These are phyloP conservation scores for Hucho hucho DNA, from an alignment of 2,113 vertebrate genomes.

Conservation along the genomic window DNA sequence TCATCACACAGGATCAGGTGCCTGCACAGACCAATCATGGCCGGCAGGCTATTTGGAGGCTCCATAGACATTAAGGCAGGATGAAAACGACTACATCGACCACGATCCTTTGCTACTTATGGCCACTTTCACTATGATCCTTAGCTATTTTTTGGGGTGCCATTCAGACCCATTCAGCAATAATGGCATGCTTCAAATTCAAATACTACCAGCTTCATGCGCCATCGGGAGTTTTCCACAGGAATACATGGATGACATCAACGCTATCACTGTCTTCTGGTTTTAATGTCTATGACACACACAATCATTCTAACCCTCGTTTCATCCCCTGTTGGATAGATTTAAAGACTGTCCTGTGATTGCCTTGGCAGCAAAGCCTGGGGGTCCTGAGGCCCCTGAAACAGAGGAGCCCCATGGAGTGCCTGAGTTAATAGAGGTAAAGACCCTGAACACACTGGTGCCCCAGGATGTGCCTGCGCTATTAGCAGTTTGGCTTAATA, in stretches of 20 bases:
- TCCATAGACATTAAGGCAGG: too few species aligned
- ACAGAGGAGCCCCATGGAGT: constrained; percentile 85
- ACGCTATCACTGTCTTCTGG: constrained; percentile 73
- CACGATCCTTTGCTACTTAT: too few species aligned
- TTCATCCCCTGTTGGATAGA: constrained; percentile 67
- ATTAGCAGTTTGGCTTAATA: neutral
- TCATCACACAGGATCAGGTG: too few species aligned
- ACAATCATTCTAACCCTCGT: neutral
- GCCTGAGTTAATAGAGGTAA: constrained; percentile 91
- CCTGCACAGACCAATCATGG: too few species aligned
- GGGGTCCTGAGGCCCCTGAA: constrained; percentile 90
- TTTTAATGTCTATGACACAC: constrained; percentile 84
- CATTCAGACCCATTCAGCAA: too few species aligned
- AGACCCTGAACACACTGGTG: constrained; percentile 57
- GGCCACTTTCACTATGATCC: too few species aligned
- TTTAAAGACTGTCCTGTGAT: constrained; percentile 91
- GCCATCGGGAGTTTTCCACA: too few species aligned
- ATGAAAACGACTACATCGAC: too few species aligned
- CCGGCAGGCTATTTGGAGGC: constrained; percentile 37
- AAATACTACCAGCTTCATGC: too few species aligned
- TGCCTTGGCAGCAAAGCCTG: constrained; percentile 93
- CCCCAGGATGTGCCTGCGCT: neutral
- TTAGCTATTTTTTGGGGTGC: too few species aligned
- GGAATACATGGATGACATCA: too few species aligned
- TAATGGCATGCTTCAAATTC: too few species aligned